Conservation (phyloP, 2,888 invertebrate genomes). For the Endotricha flammealis region DNA sequence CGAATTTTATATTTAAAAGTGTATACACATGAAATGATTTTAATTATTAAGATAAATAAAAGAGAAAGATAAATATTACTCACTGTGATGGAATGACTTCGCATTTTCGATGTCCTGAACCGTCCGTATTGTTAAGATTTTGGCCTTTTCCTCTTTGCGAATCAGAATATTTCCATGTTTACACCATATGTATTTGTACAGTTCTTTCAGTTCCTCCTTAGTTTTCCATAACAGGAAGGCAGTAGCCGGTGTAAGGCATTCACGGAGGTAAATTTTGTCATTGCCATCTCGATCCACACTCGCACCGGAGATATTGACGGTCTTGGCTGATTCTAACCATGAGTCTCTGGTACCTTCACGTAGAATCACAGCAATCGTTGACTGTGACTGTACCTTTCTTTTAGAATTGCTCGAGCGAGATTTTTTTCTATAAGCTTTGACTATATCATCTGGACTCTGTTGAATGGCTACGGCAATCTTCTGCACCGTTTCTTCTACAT, state of each 20-base stretch:
- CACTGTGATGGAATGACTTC: constrained; percentile 1
- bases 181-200: not conserved
- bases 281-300: not conserved
- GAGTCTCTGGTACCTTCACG: constrained; percentile 1
- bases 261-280: constrained; percentile 10
- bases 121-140: not conserved
- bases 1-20: not conserved
- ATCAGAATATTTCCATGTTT: constrained; percentile 1
- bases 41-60: not conserved
- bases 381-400: not conserved
- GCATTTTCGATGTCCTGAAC: constrained; percentile 2
- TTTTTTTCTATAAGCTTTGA: constrained; percentile 1
- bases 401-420: not conserved
- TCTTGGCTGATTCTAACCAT: constrained; percentile 10
- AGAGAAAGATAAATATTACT: not conserved
- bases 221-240: constrained; percentile 13
- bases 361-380: not conserved
- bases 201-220: constrained; percentile 3
- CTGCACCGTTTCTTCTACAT: not conserved
- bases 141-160: not conserved
- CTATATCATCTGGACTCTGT: constrained; percentile 5
- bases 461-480: not conserved
- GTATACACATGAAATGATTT: too few species aligned
- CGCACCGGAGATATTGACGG: not conserved
- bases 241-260: constrained; percentile 11